Evolutionary conservation across 2,113 vertebrate genomes (phyloP), one percentile per base, ranked within the genome.

Genomic region (Tenebrosternarchus preto): DNA sequence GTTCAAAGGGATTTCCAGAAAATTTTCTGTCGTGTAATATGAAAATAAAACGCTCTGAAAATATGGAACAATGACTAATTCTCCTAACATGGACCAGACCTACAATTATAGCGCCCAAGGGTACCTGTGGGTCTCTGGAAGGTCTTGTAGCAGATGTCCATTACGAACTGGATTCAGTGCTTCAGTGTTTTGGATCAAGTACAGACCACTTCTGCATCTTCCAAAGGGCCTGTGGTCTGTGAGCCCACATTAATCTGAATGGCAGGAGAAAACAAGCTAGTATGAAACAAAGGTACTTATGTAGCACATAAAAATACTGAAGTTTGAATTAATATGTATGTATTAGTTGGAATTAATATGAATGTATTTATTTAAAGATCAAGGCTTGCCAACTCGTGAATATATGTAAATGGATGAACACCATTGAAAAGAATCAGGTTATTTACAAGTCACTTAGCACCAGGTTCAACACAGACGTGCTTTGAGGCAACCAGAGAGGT

Each of bases 31-130:
- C 81, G 78, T 59, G 50, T 83, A 91, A 82, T 81, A 68, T 86
- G 91, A 90, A 90, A 88, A 91, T n/a, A 90, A 90, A 90, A 91
- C 82, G 85, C 86, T 85, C 85, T 22, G 55, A 85, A 88, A 88
- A 90, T 93, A 90, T 94, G 88, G 86, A 92, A 85, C 88, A 91
- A 93, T 89, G 87, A 91, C 91, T 93, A 92, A 92, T 94, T 95
- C 92, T 91, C 78, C 76, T 82, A 89, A 90, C 39, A 46, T 5
- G 39, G 39, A 95, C 89, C 91, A 88, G 88, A 91, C 91, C 94
- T 94, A 91, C 90, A 91, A 87, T 83, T 85, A 77, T 0, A 88
- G 89, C 83, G 85, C 88, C 84, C 85, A 57, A 80, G 27, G 81
- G 31, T 67, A n/a, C 6, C 64, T 36, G 31, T 17, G 6, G 31